Evolutionary conservation across 64 coral and sea anemone genomes (phyloP), one percentile per base, ranked within the genome.

Genomic region (Hydrozoanthus tunicans): DNA sequence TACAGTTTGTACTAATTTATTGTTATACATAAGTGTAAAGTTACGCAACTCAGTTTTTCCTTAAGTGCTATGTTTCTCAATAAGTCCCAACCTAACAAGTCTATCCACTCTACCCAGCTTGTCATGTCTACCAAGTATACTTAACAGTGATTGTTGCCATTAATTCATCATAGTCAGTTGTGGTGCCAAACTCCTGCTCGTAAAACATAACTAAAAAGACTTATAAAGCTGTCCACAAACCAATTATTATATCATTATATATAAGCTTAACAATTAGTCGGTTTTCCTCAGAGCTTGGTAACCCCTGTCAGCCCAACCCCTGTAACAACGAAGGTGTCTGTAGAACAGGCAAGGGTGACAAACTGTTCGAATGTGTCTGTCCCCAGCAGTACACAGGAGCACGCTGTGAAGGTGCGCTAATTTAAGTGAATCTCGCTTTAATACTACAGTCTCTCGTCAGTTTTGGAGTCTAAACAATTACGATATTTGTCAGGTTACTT

Each of bases 321-420:
- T 99, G 97, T 90, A 89, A 95, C 26, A 95, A 99, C 66, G 81
- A 85, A 24, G 97, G 94, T 51, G 76, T 14, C 3, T 99, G 97
- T 92, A 78, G 73, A 9, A 55, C 92, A 8, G 94, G 94, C 26
- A 92, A 94, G 63, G 89, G 89, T 32, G 91, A 90, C 69, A 95
- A 91, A 51, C 80, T 95, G 11, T 99, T 93, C 43, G 93, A 99
- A 9, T 99, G 97, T 73, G 59, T 91, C 6, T 99, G 97, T 80
- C 71, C 71, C 0, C 73, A 85, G 53, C 92, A 92, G 76, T 99
- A 89, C 73, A 78, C 64, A 3, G 97, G 97, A 15, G 7, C 58
- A 1, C 78, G 85, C 67, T 99, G 97, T 90, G 89, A 99, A 95
- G 90, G 97, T 99, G 13, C 56, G 67, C 65, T 4, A 0, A 60